Conservation (phyloP, 2,797 vertebrate genomes). For the Saxicola maurus region DNA sequence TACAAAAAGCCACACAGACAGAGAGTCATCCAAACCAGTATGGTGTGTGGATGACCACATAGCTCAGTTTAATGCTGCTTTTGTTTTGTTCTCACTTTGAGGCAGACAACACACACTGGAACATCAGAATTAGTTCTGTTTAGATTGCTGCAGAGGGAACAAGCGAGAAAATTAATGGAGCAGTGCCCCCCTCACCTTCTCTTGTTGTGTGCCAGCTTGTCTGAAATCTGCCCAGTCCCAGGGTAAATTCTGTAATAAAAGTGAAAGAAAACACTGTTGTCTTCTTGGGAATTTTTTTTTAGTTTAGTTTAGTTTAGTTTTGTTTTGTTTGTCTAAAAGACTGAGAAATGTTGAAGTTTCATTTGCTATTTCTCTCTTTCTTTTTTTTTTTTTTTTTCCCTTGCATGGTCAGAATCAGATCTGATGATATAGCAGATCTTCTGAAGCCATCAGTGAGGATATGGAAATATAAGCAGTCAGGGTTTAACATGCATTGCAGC, state of each 20-base stretch:
- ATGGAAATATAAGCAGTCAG: neutral
- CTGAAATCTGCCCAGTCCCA: neutral
- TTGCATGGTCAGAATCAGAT: neutral
- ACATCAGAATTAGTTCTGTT: conserved; percentile 68
- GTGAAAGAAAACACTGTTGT: neutral
- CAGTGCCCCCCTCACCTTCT: neutral
- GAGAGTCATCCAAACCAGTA: conserved; percentile 68
- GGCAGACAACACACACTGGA: conserved; percentile 59
- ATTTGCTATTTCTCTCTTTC: neutral
- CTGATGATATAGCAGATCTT: neutral
- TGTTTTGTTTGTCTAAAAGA: neutral
- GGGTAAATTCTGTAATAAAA: neutral
- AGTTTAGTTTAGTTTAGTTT: neutral
- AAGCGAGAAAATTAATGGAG: conserved; percentile 5
- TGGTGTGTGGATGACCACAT: conserved; percentile 69
- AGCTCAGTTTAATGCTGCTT: conserved; percentile 70
- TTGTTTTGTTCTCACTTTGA: conserved; percentile 72
- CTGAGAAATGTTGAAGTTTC: neutral
- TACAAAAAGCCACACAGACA: conserved; percentile 63
- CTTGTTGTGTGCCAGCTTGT: neutral
- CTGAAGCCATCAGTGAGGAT: neutral
- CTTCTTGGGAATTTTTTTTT: neutral
- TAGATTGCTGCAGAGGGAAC: conserved; percentile 49
- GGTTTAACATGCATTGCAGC: neutral
- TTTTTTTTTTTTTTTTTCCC: too few species aligned